phyloP scores from a whole-genome alignment of 2,113 vertebrate genomes.

The Rattus rattus region DNA sequence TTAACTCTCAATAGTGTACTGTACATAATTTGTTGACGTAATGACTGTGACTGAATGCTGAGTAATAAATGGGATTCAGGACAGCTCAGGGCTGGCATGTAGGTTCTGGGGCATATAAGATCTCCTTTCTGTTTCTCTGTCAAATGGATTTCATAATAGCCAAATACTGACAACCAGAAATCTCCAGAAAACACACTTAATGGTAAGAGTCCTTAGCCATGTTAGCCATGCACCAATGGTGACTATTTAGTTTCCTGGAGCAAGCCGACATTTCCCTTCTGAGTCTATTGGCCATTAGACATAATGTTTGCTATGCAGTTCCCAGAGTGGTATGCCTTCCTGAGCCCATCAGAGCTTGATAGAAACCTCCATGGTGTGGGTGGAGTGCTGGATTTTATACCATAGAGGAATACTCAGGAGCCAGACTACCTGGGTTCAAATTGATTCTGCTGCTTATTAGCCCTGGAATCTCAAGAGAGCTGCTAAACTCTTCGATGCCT shows the following conservation, averaged over 20 bases:
- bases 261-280: not conserved
- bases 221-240: not conserved
- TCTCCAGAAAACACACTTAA: not conserved
- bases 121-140: not conserved
- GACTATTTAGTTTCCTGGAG: not conserved
- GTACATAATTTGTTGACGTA: not conserved
- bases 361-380: not conserved
- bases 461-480: not conserved
- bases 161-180: not conserved
- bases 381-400: not conserved
- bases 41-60: not conserved
- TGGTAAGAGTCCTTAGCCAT: not conserved
- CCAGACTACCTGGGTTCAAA: not conserved
- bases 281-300: not conserved
- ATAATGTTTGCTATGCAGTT: not conserved
- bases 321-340: not conserved
- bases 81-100: not conserved
- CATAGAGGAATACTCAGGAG: not conserved
- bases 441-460: not conserved
- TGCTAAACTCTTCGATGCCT: not conserved
- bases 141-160: not conserved
- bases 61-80: not conserved
- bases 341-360: not conserved
- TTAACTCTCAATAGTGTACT: not conserved
- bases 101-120: not conserved